A percentile compares a stretch with the other conserved stretches of the same genome.
Evolutionary conservation across 2,113 vertebrate species (phyloP).

Genomic region (Gracilinanus agilis): DNA sequence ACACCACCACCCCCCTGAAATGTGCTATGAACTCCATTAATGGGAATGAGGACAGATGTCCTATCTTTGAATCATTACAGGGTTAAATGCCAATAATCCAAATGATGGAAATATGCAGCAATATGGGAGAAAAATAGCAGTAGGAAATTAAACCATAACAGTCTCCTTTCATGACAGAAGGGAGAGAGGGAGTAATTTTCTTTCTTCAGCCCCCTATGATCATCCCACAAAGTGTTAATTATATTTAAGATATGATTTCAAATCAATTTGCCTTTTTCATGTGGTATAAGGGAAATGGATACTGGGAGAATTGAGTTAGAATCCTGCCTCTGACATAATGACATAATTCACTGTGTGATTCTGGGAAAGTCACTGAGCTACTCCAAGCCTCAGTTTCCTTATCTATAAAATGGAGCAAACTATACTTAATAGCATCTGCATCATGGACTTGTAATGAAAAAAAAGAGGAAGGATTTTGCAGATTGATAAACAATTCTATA

Average conservation of each 20-base stretch:
- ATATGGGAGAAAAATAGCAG: neutral
- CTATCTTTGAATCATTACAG: neutral
- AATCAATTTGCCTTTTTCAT: neutral
- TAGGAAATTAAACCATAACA: neutral
- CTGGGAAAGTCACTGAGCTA: neutral
- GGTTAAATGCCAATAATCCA: neutral
- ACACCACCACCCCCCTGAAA: rapidly evolving
- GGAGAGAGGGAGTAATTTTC: neutral
- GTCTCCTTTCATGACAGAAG: neutral
- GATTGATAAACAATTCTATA: neutral
- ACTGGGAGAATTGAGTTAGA: neutral
- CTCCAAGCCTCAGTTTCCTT: neutral
- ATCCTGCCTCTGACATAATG: neutral
- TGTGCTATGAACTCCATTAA: neutral
- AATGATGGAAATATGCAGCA: neutral
- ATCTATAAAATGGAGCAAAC: neutral
- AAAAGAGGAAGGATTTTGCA: neutral
- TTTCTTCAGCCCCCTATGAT: neutral
- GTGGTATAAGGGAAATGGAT: neutral
- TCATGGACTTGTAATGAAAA: neutral
- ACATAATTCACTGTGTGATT: neutral
- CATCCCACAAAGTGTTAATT: neutral
- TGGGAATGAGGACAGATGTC: neutral
- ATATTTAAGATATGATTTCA: neutral
- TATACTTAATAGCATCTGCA: neutral